These are phyloP conservation scores for Lethrus apterus DNA, from an alignment of 1,140 invertebrate genomes.

Conservation along the genomic window DNA sequence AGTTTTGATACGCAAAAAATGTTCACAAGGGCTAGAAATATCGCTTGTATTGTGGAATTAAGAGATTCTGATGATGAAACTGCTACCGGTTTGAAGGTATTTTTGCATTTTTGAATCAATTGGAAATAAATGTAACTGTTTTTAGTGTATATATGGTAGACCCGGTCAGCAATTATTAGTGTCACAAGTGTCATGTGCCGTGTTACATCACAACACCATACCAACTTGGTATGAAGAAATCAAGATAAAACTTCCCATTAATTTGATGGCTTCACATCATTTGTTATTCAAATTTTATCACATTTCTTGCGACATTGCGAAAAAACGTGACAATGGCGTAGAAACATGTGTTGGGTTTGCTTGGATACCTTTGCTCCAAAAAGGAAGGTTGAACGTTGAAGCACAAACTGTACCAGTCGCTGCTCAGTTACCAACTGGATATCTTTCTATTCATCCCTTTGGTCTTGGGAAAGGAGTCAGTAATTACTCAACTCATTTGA, in stretches of 20 bases:
- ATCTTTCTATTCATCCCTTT: constrained; percentile 80
- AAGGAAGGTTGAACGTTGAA: constrained; percentile 74
- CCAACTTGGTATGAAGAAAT: constrained; percentile 84
- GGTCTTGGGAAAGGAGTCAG: constrained; percentile 84
- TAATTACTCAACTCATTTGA: too few species aligned
- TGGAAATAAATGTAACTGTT: constrained; percentile 18
- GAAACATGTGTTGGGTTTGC: constrained; percentile 87
- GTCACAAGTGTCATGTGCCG: constrained; percentile 58
- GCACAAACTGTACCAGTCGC: constrained; percentile 76
- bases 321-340: constrained; percentile 69
- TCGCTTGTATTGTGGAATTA: constrained; percentile 81
- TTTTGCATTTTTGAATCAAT: background rate
- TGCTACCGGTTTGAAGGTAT: constrained; percentile 60
- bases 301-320: constrained; percentile 77
- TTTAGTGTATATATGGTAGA: constrained; percentile 68
- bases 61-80: constrained; percentile 68
- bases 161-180: constrained; percentile 59
- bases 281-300: constrained; percentile 85
- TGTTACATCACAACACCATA: constrained; percentile 72
- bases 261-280: constrained; percentile 70
- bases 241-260: constrained; percentile 76
- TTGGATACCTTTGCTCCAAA: constrained; percentile 78
- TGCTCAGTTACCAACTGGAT: constrained; percentile 74
- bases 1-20: constrained; percentile 89
- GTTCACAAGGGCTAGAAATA: constrained; percentile 82